phyloP scores from a whole-genome alignment of 2,797 vertebrate genomes.

The Alca torda region DNA sequence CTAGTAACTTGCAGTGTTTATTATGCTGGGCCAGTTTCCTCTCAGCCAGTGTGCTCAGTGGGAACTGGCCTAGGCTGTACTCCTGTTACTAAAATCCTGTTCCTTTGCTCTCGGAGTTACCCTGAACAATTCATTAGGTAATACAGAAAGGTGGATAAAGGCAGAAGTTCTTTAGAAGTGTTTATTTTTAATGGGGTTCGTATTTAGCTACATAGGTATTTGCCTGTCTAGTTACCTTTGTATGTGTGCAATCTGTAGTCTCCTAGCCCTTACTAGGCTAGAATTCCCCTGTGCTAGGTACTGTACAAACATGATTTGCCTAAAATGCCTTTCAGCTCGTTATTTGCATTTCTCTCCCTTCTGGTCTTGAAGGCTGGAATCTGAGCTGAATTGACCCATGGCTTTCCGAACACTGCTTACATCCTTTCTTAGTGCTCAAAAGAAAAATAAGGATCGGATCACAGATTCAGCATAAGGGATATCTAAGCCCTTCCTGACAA shows the following conservation, averaged over 20 bases:
- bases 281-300: neutral
- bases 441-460: neutral
- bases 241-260: neutral
- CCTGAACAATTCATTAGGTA: neutral
- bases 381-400: neutral
- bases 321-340: neutral
- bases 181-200: neutral
- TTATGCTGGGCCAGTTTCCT: neutral
- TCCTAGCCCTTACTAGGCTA: neutral
- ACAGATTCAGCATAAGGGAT: neutral
- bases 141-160: neutral
- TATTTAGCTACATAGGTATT: neutral
- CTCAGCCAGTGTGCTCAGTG: neutral
- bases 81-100: neutral
- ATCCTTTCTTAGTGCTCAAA: neutral
- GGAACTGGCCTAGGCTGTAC: neutral
- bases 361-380: neutral
- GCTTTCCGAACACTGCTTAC: neutral
- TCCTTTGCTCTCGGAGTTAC: neutral
- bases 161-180: neutral
- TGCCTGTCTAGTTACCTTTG: neutral
- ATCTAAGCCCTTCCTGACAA: neutral
- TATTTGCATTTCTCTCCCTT: conserved; percentile 1
- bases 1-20: neutral
- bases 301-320: neutral